Evolutionary conservation across 1,140 invertebrate genomes (phyloP).

Genomic region (Cecropterus lyciades): DNA sequence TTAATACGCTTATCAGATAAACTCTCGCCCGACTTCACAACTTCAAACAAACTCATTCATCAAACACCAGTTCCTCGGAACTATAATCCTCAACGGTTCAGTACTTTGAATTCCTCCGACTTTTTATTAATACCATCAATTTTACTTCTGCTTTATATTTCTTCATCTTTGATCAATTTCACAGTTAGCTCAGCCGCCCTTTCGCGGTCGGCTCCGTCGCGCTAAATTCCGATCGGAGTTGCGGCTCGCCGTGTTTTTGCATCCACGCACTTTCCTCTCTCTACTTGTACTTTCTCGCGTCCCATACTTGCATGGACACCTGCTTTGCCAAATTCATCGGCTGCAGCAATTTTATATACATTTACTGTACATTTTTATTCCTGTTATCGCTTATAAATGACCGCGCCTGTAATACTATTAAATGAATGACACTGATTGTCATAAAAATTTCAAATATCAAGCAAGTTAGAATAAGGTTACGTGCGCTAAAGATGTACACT

Average conservation of each 20-base stretch:
- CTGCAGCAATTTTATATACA: neutral
- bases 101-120: neutral
- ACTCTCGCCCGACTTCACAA: no score
- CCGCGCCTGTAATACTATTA: no score
- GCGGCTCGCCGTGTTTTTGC: conserved; percentile 51
- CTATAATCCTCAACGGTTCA: neutral
- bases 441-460: no score
- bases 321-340: conserved; percentile 15
- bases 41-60: neutral
- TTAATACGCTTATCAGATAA: no score
- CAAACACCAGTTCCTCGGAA: neutral
- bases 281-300: conserved; percentile 58
- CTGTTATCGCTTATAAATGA: neutral
- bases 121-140: neutral
- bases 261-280: conserved; percentile 60
- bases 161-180: conserved; percentile 32
- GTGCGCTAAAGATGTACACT: no score
- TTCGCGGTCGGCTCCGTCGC: conserved; percentile 33
- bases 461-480: no score
- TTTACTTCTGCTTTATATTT: conserved; percentile 7
- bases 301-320: conserved; percentile 15
- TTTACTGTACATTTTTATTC: neutral
- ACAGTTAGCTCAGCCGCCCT: conserved; percentile 13
- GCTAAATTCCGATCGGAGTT: conserved; percentile 55
- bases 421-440: no score